Percentiles rank a stretch among this genome's conserved stretches.
phyloP scores from a whole-genome alignment of 2,888 invertebrate species.

The Heliconius sara region DNA sequence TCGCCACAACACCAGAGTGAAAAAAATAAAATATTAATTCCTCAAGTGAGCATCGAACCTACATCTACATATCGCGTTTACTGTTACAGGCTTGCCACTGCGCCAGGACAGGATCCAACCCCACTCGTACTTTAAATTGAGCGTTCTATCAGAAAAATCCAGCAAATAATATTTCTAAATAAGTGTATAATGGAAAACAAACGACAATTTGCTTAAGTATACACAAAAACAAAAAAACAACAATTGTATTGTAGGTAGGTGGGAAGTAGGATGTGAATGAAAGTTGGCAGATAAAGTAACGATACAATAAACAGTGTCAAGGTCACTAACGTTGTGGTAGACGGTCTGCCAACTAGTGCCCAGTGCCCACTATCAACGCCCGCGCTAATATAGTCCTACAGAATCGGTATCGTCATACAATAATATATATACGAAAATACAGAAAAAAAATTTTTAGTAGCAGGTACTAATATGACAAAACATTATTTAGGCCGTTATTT shows the following conservation, averaged over 20 bases:
- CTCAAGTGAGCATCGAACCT: no score
- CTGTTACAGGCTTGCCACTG: no score
- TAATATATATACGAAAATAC: background rate
- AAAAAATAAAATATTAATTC: no score
- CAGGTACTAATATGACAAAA: no score
- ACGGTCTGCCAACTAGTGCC: constrained; percentile 46
- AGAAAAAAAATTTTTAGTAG: no score
- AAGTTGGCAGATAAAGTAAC: constrained; percentile 68
- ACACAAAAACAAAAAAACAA: background rate
- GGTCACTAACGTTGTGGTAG: constrained; percentile 53
- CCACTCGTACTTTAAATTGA: no score
- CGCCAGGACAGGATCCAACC: no score
- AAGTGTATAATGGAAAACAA: background rate
- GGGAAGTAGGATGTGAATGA: constrained; percentile 62
- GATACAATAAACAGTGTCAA: constrained; percentile 68
- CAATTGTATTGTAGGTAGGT: constrained; percentile 8
- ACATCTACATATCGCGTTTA: no score
- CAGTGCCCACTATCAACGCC: constrained; percentile 39
- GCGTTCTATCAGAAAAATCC: no score
- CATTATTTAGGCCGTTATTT: no score
- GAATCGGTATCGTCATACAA: background rate
- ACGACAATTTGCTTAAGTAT: background rate
- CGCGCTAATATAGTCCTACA: background rate
- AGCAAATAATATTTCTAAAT: background rate
- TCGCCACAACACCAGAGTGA: no score